Percentiles rank a stretch among this genome's conserved stretches.
phyloP scores from a whole-genome alignment of 2,888 invertebrate species.

The Charanyca ferruginea region DNA sequence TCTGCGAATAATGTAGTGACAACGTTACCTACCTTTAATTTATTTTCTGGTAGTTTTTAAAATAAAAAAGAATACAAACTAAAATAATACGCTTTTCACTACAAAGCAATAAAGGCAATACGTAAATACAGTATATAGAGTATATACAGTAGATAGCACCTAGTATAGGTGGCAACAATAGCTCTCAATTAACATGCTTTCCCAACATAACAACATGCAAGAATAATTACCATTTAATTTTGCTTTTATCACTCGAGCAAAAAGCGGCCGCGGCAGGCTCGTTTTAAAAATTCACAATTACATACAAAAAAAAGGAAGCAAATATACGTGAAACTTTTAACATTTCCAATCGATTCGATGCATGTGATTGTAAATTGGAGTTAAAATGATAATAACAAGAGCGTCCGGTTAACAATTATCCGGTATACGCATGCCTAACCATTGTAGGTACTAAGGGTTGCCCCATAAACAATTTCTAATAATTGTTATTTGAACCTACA shows the following conservation, averaged over 20 bases:
- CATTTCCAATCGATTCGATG: slow-evolving; percentile 32
- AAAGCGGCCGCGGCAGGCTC: slow-evolving; percentile 14
- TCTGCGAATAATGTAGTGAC: too few relatives aligned
- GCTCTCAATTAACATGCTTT: slow-evolving; percentile 24
- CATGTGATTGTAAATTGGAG: slow-evolving; percentile 60
- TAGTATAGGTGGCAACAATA: not conserved
- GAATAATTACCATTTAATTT: slow-evolving; percentile 44
- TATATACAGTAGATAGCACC: too few relatives aligned
- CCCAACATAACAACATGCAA: slow-evolving; percentile 8
- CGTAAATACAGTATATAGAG: not conserved
- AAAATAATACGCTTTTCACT: not conserved
- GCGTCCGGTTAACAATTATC: slow-evolving; percentile 55
- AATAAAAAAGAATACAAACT: not conserved
- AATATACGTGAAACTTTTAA: slow-evolving; percentile 35
- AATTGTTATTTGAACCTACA: too few relatives aligned
- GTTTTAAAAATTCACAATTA: slow-evolving; percentile 41
- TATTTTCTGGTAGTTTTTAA: too few relatives aligned
- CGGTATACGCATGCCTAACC: slow-evolving; percentile 41
- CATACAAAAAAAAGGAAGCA: slow-evolving; percentile 21
- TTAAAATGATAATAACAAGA: slow-evolving; percentile 57
- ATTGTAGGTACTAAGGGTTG: slow-evolving; percentile 38
- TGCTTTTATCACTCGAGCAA: slow-evolving; percentile 15
- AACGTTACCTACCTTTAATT: too few relatives aligned
- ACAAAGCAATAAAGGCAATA: not conserved
- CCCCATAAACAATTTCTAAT: not conserved